Evolutionary conservation across 1,140 invertebrate species (phyloP).

Genomic region (Aphis craccivora): DNA sequence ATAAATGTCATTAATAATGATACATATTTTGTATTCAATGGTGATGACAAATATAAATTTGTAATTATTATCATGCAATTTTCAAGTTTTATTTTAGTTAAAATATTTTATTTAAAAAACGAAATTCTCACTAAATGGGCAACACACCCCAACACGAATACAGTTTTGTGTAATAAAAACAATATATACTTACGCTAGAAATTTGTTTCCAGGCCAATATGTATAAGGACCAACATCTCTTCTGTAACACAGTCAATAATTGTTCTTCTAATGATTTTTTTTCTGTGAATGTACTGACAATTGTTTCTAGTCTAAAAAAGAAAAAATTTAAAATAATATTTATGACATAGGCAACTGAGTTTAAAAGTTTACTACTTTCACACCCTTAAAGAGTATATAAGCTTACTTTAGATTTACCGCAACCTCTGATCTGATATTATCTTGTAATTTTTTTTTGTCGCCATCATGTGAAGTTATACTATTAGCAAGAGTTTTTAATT

Average conservation of each 20-base stretch:
- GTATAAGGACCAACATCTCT: slow-evolving; percentile 45
- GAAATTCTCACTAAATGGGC: background rate
- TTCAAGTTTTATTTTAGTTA: background rate
- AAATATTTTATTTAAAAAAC: background rate
- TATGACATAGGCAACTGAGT: too few relatives aligned
- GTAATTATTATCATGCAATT: background rate
- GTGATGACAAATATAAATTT: background rate
- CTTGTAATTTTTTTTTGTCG: slow-evolving; percentile 26
- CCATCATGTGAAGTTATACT: background rate
- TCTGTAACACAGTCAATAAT: slow-evolving; percentile 18
- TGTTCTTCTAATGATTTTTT: slow-evolving; percentile 32
- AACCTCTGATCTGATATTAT: background rate
- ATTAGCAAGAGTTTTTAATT: background rate
- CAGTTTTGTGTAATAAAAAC: background rate
- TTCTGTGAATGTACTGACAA: slow-evolving; percentile 33
- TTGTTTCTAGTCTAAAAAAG: slow-evolving; percentile 47
- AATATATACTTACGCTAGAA: background rate
- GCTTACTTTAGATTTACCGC: slow-evolving; percentile 28
- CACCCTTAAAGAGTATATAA: background rate
- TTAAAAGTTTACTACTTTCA: background rate
- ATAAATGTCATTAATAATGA: too few relatives aligned
- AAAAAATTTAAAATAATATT: background rate
- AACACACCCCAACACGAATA: background rate
- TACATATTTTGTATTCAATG: background rate
- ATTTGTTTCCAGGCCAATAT: background rate